A percentile compares a stretch with the other conserved stretches of the same genome.
phyloP scores from a whole-genome alignment of 2,797 vertebrate species.

The Lophius americanus region DNA sequence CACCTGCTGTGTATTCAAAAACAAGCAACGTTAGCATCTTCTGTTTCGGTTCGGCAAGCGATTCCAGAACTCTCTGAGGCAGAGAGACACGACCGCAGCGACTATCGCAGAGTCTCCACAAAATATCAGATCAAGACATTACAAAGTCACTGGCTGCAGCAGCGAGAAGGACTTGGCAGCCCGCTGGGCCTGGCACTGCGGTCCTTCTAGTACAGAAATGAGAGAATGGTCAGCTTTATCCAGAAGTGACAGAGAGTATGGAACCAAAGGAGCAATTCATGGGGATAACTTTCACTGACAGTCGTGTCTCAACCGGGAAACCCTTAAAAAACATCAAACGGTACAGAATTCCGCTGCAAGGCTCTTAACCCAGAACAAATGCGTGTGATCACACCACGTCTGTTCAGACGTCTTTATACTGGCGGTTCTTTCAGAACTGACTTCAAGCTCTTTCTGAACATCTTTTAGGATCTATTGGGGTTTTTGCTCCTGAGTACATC shows the following conservation, averaged over 20 bases:
- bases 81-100: conserved; percentile 29
- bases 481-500: too few species aligned
- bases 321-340: too few species aligned
- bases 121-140: conserved; percentile 39
- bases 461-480: too few species aligned
- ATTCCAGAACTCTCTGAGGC: conserved; percentile 27
- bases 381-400: too few species aligned
- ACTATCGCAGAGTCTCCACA: conserved; percentile 29
- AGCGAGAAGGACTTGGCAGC: conserved; percentile 29
- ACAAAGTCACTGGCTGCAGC: conserved; percentile 35
- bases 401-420: too few species aligned
- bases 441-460: too few species aligned
- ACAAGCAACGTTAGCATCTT: conserved; percentile 17
- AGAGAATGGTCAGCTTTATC: conserved; percentile 38
- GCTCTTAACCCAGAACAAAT: too few species aligned
- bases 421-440: too few species aligned
- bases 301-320: conserved; percentile 11
- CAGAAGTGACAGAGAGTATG: conserved; percentile 16
- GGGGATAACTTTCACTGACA: conserved; percentile 19
- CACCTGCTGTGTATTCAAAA: conserved; percentile 55
- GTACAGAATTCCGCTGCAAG: too few species aligned
- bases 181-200: conserved; percentile 8
- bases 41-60: conserved; percentile 19
- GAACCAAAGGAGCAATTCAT: conserved; percentile 22
- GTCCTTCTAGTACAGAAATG: conserved; percentile 33